Conservation (phyloP, 92 coral and sea anemone genomes). For the Hydrozoanthus gracilis region DNA sequence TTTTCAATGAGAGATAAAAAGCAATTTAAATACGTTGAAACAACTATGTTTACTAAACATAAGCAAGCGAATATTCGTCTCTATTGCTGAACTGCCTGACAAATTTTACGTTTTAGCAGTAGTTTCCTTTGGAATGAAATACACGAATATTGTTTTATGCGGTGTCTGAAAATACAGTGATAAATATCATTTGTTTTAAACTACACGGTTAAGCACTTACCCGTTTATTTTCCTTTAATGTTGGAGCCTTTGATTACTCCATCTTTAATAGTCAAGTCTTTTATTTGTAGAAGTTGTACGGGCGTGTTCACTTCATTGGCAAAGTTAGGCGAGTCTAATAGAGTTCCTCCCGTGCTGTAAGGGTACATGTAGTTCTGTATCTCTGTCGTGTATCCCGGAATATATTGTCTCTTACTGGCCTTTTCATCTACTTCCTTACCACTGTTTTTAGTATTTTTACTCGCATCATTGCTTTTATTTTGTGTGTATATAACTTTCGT, state of each 20-base stretch:
- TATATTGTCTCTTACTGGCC: conserved; percentile 60
- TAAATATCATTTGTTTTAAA: background rate
- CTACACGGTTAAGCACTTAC: conserved; percentile 21
- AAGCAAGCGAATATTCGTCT: too few relatives aligned
- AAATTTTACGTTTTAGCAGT: too few relatives aligned
- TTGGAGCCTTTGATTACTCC: conserved; percentile 71
- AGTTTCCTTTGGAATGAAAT: too few relatives aligned
- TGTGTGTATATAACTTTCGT: conserved; percentile 22
- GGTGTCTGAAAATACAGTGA: background rate
- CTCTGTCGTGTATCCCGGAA: conserved; percentile 39
- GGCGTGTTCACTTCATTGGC: conserved; percentile 66
- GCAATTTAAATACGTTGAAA: too few relatives aligned
- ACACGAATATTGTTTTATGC: too few relatives aligned
- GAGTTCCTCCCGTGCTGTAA: conserved; percentile 15
- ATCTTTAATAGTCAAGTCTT: conserved; percentile 72
- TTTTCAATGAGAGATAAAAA: too few relatives aligned
- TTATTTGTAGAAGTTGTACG: conserved; percentile 70
- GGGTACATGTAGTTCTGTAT: conserved; percentile 21
- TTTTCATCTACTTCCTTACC: conserved; percentile 36
- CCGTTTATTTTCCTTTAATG: conserved; percentile 48
- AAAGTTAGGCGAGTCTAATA: conserved; percentile 46
- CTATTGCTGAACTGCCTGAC: too few relatives aligned
- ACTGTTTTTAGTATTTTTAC: conserved; percentile 6
- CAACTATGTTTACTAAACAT: too few relatives aligned
- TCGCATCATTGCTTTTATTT: conserved; percentile 45